Conservation (phyloP, 2,113 vertebrate genomes). For the Chaenocephalus aceratus region DNA sequence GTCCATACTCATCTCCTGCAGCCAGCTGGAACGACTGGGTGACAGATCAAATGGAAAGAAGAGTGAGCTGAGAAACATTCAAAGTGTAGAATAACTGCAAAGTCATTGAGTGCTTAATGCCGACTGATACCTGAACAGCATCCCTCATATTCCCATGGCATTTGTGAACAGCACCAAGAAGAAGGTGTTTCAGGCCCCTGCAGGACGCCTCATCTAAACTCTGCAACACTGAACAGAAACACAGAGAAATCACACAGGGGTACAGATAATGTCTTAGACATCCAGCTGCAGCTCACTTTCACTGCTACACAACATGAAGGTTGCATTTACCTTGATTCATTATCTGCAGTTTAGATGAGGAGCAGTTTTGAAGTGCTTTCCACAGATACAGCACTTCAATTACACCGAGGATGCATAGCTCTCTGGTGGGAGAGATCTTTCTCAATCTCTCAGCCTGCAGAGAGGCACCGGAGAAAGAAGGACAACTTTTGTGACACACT, state of each 20-base stretch:
- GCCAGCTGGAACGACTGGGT: constrained; percentile 93
- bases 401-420: constrained; percentile 93
- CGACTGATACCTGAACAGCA: constrained; percentile 88
- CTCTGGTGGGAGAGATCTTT: constrained; percentile 89
- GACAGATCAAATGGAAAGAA: not conserved
- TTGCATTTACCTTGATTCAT: constrained; percentile 93
- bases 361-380: constrained; percentile 98
- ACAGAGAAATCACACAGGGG: constrained; percentile 7
- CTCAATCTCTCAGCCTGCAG: constrained; percentile 93
- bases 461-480: constrained; percentile 20
- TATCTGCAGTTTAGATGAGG: constrained; percentile 92
- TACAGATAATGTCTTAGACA: not conserved
- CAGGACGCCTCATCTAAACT: constrained; percentile 89
- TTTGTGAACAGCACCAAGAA: constrained; percentile 97
- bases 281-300: not conserved
- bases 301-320: not conserved
- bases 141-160: constrained; percentile 96
- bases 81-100: not conserved
- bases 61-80: not conserved
- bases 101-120: not conserved
- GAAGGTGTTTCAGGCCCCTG: constrained; percentile 91
- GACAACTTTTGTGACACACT: constrained; percentile 1
- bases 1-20: constrained; percentile 92
- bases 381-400: constrained; percentile 97
- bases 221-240: constrained; percentile 88